Evolutionary conservation across 2,888 invertebrate genomes (phyloP).

Genomic region (Himalopsyche anomala): DNA sequence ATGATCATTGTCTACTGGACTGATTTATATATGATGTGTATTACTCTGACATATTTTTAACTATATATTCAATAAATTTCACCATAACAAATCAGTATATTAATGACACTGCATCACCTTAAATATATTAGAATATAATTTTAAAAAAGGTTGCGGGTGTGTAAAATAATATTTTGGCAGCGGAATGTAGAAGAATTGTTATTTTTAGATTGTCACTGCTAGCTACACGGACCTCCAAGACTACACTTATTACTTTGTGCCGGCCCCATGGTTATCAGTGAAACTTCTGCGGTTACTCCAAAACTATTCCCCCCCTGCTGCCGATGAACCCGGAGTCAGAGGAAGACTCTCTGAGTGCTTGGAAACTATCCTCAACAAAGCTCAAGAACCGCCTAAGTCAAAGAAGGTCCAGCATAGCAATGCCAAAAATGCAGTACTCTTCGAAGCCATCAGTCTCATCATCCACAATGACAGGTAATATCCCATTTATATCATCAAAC

Average conservation of each 20-base stretch:
- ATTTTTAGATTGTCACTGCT: slow-evolving; percentile 92
- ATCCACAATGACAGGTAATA: slow-evolving; percentile 94
- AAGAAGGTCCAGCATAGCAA: slow-evolving; percentile 99
- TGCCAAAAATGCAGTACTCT: slow-evolving; percentile 99
- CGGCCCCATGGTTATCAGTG: slow-evolving; percentile 99
- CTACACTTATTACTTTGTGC: slow-evolving; percentile 99
- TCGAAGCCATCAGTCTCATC: slow-evolving; percentile 99
- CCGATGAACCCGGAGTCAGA: slow-evolving; percentile 95
- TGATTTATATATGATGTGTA: no score
- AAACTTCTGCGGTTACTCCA: slow-evolving; percentile 96
- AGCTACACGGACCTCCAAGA: slow-evolving; percentile 99
- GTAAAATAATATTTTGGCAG: no score
- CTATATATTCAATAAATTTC: no score
- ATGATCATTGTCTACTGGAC: no score
- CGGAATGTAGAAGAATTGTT: slow-evolving; percentile 16
- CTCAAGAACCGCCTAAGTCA: slow-evolving; percentile 99
- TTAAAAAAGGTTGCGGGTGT: no score
- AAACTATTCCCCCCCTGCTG: slow-evolving; percentile 97
- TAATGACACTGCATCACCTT: no score
- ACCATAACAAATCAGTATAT: no score
- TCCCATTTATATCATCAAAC: no score
- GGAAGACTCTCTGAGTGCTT: slow-evolving; percentile 97
- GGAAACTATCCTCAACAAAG: slow-evolving; percentile 98
- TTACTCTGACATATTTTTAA: no score
- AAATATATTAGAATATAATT: no score